Evolutionary conservation across 2,888 invertebrate species (phyloP).

Genomic region (Melieria picta): DNA sequence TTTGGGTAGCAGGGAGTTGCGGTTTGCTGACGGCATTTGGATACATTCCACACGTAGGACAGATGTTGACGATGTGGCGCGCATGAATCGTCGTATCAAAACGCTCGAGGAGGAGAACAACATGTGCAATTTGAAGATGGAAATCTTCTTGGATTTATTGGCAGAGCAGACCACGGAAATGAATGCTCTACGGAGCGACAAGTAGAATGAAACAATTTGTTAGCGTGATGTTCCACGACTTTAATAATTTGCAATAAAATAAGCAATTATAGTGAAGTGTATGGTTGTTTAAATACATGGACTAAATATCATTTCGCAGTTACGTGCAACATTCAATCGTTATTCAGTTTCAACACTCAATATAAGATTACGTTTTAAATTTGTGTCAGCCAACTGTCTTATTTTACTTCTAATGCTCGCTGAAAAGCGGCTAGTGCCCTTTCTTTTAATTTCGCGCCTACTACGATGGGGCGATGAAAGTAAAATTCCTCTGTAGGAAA

Average conservation of each 20-base stretch:
- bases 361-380: neutral
- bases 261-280: too few species aligned
- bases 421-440: conserved; percentile 62
- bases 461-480: conserved; percentile 55
- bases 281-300: too few species aligned
- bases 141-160: conserved; percentile 62
- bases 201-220: too few species aligned
- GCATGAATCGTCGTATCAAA: conserved; percentile 57
- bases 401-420: conserved; percentile 59
- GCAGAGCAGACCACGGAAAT: conserved; percentile 61
- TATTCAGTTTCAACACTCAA: too few species aligned
- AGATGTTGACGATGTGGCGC: conserved; percentile 57
- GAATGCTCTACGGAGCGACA: conserved; percentile 41
- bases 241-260: too few species aligned
- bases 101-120: conserved; percentile 63
- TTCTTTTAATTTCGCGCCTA: conserved; percentile 57
- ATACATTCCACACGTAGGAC: conserved; percentile 55
- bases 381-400: conserved; percentile 14
- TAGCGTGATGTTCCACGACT: too few species aligned
- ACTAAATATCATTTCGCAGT: too few species aligned
- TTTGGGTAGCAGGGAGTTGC: conserved; percentile 61
- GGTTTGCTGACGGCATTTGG: conserved; percentile 64
- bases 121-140: conserved; percentile 62
- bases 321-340: too few species aligned
- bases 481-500: conserved; percentile 74